Percentiles rank a stretch among this genome's conserved stretches.
Evolutionary conservation across 1,140 invertebrate species (phyloP).

Genomic region (Portunus trituberculatus): DNA sequence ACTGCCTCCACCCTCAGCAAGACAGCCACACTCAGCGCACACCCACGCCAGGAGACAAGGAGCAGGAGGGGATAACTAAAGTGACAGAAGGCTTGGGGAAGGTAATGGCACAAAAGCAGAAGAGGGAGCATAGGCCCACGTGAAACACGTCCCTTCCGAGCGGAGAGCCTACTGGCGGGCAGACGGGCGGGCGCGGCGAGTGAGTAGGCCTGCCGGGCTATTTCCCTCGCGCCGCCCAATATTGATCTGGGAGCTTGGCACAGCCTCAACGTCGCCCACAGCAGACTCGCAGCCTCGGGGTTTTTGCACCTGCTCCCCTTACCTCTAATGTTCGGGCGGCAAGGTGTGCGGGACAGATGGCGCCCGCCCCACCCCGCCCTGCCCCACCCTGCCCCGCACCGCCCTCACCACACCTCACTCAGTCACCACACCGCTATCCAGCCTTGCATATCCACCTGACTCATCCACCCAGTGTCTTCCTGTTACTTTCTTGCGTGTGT

Average conservation of each 20-base stretch:
- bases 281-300: not conserved
- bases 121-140: not conserved
- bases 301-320: conserved; percentile 67
- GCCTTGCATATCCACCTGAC: not conserved
- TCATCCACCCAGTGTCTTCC: not conserved
- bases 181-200: conserved; percentile 2
- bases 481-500: not conserved
- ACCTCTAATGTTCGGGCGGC: conserved; percentile 42
- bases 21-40: not conserved
- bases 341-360: conserved; percentile 43
- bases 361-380: not conserved
- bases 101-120: not conserved
- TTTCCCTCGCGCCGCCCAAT: conserved; percentile 70
- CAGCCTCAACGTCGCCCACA: conserved; percentile 55
- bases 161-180: conserved; percentile 8
- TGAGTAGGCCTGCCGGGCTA: conserved; percentile 66
- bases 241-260: conserved; percentile 71
- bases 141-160: not conserved
- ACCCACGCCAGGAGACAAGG: not conserved
- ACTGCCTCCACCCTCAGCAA: not conserved
- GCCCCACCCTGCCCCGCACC: not conserved
- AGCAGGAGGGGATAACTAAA: not conserved
- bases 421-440: not conserved
- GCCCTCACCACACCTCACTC: conserved; percentile 1
- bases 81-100: not conserved